Evolutionary conservation across 92 coral and sea anemone species (phyloP), one percentile per base, ranked within the genome.

Genomic region (Pocillopora grandis): DNA sequence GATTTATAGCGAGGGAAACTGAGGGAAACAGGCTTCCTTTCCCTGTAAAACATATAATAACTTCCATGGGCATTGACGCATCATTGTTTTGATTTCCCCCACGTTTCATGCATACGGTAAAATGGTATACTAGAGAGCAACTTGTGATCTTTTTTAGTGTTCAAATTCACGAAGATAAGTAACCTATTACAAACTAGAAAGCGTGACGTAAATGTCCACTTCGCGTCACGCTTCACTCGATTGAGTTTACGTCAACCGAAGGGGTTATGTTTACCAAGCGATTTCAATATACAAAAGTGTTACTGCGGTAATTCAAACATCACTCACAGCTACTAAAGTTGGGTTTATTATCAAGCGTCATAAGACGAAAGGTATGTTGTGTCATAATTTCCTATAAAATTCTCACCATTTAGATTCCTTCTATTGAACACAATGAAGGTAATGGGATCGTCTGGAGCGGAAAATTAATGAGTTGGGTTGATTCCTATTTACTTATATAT

Each of bases 181-280:
- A 3, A 42, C 52, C 52, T 35, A 12, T 42, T 33, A 18, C 31
- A 6, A 17, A 55, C 17, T 62, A 7, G 33, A 52, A 18, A 36
- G 16, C 70, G 71, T 78, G 82, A 78, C 82, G 71, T 20, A 56
- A 35, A 62, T 35, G 33, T 74, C 8, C 31, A 23, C 2, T 33
- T 62, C 13, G 27, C 20, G 60, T 62, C 35, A 78, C 82, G 71
- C 63, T 59, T 17, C 60, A 60, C 58, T 35, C 59, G 71, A 62
- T 78, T 78, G 60, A 16, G 78, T 78, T 78, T 35, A 58, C 42
- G 66, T 76, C 42, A 14, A 76, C 12, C 66, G 55, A 31, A 75
- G 17, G 9, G 58, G n/a, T 21, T 76, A 42, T 76, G 79, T 76
- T 76, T 76, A 76, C 79, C 10, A 76, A 57, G 65, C 65, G 65